These are phyloP conservation scores for Progne subis DNA, from an alignment of 2,113 vertebrate genomes.

Conservation along the genomic window DNA sequence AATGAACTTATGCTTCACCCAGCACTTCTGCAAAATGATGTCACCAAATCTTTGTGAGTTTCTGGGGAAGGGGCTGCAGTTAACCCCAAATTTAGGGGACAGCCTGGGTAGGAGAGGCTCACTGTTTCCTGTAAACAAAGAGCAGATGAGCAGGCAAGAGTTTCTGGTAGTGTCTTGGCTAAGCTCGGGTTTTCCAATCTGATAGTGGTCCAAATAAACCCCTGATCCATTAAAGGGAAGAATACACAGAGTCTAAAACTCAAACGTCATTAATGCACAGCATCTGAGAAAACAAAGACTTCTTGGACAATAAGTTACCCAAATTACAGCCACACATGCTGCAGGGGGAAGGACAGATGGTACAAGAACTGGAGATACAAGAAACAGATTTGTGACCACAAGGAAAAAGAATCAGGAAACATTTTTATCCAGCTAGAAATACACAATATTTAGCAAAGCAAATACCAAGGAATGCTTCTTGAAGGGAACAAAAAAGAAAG, in stretches of 20 bases:
- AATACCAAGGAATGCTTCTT: conserved; percentile 22
- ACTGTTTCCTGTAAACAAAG: neutral
- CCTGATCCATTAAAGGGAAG: neutral
- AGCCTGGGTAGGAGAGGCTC: neutral
- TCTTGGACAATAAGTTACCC: conserved; percentile 67
- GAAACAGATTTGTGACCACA: conserved; percentile 70
- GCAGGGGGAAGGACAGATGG: conserved; percentile 62
- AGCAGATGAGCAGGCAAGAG: neutral
- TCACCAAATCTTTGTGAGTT: conserved; percentile 18
- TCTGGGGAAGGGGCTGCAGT: neutral
- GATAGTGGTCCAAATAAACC: neutral
- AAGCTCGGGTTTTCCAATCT: neutral
- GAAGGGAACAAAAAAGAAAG: neutral
- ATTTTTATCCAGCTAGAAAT: conserved; percentile 60
- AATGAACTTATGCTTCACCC: conserved; percentile 54
- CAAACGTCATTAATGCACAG: neutral
- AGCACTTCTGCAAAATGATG: conserved; percentile 45
- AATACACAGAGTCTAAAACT: neutral
- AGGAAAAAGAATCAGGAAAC: conserved; percentile 57
- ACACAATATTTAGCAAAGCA: conserved; percentile 38
- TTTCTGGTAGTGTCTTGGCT: neutral
- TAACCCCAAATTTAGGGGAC: neutral
- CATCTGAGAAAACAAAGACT: conserved; percentile 58
- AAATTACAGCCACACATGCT: conserved; percentile 67
- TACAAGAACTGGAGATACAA: conserved; percentile 63